Base-by-base conservation (phyloP, 2,797 vertebrate species). In the Carduelis carduelis region DNA sequence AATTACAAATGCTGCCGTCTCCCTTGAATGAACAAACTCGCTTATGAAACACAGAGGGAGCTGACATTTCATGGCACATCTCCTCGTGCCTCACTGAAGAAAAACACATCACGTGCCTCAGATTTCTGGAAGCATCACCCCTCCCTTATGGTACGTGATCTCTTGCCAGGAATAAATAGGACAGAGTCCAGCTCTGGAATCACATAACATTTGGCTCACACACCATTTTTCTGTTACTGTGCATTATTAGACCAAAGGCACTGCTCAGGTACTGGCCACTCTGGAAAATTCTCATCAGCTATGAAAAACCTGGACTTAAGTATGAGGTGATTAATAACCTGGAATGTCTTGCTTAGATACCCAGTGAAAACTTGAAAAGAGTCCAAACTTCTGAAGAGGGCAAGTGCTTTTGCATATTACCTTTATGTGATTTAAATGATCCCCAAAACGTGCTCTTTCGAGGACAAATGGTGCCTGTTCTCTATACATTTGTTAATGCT, bases 151-250 rank as follows among this genome's bases (percentile, higher is more conserved):
- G 76, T 79, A 76, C 41, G 0, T 21, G 83, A 93, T 83, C 89
- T 76, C 93, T 53, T 94, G 95, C 94, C 95, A 96, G 92, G 80
- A 96, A 94, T 72, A 96, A 95, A 90, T 60, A 94, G 94, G 89
- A 84, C 95, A 88, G 87, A 84, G 91, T 91, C 96, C 96, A 97
- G 93, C 87, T 60, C 0, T 83, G 87, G 87, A 93, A 93, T 94
- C 95, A 56, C 94, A 87, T 76, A 88, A 82, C 70, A 14, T 56
- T 93, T 95, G 87, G 95, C 91, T 94, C 6, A 0, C 59, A 37
- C 56, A 75, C 50, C 7, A 9, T 47, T 94, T 50, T 90, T 91
- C 91, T 96, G 82, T 83, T 93, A 71, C 4, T 85, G 46, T 12
- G 9, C 12, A 12, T 72, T 86, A 60, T 65, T 87, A 35, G 4